phyloP scores from a whole-genome alignment of 2,888 invertebrate species.

The Ceraclea dissimilis region DNA sequence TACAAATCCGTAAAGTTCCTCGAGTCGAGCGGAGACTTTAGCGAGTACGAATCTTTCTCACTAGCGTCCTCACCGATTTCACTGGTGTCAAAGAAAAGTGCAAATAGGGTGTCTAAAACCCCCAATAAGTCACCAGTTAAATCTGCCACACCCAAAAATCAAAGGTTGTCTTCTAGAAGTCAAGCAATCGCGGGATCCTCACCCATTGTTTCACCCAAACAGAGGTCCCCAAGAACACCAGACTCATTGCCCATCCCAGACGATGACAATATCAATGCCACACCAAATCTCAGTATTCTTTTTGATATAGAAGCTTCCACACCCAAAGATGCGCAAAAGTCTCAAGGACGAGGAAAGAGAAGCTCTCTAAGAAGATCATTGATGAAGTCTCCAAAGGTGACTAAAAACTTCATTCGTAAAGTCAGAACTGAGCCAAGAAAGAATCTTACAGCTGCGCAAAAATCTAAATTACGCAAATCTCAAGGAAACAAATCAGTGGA shows the following conservation, averaged over 20 bases:
- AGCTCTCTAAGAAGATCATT: background rate
- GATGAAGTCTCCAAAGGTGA: background rate
- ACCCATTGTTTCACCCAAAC: slow-evolving; percentile 23
- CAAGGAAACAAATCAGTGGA: slow-evolving; percentile 25
- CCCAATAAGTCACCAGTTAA: background rate
- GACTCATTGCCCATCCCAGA: background rate
- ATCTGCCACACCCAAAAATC: slow-evolving; percentile 2
- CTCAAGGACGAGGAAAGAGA: background rate
- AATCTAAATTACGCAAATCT: slow-evolving; percentile 6
- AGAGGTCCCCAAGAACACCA: slow-evolving; percentile 15
- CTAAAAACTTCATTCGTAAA: background rate
- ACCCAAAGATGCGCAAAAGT: slow-evolving; percentile 16
- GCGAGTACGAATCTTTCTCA: background rate
- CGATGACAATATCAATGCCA: slow-evolving; percentile 16
- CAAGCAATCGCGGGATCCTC: slow-evolving; percentile 5
- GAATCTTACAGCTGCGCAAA: background rate
- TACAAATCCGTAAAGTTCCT: background rate
- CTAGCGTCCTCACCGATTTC: background rate
- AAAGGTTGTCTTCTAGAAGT: slow-evolving; percentile 1
- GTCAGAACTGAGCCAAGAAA: slow-evolving; percentile 13
- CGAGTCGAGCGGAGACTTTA: background rate
- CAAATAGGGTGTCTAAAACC: background rate
- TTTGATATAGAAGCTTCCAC: slow-evolving; percentile 23
- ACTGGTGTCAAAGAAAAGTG: background rate
- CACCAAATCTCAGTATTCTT: slow-evolving; percentile 22